Percentiles rank a stretch among this genome's conserved stretches.
phyloP scores from a whole-genome alignment of 2,888 invertebrate genomes.

The Macrosiphum euphorbiae region DNA sequence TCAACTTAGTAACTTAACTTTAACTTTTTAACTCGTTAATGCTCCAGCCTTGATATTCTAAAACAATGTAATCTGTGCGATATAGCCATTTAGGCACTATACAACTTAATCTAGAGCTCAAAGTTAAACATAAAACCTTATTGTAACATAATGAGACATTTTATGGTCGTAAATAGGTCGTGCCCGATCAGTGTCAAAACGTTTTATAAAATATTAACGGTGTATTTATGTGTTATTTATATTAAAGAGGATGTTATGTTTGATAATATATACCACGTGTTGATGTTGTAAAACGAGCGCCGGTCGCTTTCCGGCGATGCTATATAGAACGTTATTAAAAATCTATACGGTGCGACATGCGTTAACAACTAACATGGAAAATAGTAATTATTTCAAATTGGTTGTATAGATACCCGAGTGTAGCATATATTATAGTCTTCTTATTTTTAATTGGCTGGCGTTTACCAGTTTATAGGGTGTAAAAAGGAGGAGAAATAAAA shows the following conservation, averaged over 20 bases:
- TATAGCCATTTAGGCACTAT: not conserved
- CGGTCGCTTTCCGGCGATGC: not conserved
- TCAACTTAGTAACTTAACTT: too few relatives aligned
- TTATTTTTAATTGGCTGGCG: not conserved
- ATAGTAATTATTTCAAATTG: conserved; percentile 30
- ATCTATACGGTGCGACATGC: not conserved
- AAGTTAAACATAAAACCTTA: not conserved
- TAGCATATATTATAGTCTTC: not conserved
- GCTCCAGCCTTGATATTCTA: not conserved
- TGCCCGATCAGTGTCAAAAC: not conserved
- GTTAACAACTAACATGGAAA: not conserved
- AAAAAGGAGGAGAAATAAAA: not conserved
- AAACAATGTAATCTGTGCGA: not conserved
- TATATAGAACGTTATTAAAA: conserved; percentile 19
- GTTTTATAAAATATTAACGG: not conserved
- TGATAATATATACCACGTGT: not conserved
- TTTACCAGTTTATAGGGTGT: not conserved
- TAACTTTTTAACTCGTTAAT: too few relatives aligned
- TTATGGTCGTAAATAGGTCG: not conserved
- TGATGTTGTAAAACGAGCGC: not conserved
- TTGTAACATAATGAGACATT: not conserved
- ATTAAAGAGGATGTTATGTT: not conserved
- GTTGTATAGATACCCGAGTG: not conserved
- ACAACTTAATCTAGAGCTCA: not conserved
- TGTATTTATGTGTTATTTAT: not conserved